Conservation (phyloP, 2,113 vertebrate species). For the Damaliscus lunatus region DNA sequence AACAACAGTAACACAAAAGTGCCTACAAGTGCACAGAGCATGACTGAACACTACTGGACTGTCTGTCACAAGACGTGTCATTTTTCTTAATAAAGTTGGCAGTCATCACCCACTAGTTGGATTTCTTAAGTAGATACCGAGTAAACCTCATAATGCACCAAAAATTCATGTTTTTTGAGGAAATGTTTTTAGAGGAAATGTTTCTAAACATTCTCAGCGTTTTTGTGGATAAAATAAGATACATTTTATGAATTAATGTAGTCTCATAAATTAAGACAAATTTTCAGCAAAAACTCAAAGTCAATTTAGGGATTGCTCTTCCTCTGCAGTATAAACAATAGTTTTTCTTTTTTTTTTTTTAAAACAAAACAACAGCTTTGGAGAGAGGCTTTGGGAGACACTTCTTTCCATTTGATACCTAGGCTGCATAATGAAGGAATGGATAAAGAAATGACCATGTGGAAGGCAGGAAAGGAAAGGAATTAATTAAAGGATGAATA, state of each 20-base stretch:
- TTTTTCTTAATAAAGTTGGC: background rate
- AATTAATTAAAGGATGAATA: background rate
- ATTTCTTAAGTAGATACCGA: background rate
- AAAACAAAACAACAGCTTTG: background rate
- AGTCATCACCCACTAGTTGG: background rate
- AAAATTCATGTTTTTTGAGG: background rate
- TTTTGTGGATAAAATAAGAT: constrained; percentile 23
- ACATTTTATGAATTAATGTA: background rate
- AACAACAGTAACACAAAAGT: background rate
- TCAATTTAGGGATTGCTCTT: constrained; percentile 16
- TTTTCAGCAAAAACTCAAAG: constrained; percentile 30
- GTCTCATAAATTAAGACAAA: background rate
- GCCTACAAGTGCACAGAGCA: background rate
- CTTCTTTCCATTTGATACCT: background rate
- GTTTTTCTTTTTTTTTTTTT: background rate
- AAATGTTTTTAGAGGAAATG: background rate
- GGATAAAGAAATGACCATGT: background rate
- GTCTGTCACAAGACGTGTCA: background rate
- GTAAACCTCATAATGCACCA: background rate
- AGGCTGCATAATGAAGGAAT: background rate
- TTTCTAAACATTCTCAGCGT: background rate
- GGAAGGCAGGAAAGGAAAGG: background rate
- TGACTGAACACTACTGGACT: background rate
- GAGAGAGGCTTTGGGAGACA: background rate
- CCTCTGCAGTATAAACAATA: background rate